Base-by-base conservation (phyloP, 2,797 vertebrate genomes). In the Semotilus atromaculatus region DNA sequence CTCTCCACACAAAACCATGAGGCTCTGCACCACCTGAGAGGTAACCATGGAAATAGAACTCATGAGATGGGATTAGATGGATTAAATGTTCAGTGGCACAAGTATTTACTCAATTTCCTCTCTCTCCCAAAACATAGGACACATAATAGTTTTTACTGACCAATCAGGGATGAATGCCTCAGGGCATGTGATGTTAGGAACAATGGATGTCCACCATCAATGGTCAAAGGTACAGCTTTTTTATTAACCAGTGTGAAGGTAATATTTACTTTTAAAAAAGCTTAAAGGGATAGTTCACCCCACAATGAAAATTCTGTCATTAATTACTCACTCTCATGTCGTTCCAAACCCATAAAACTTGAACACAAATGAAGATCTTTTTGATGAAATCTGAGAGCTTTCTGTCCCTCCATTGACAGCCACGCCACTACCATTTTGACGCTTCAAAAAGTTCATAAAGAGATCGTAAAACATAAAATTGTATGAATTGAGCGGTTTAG, bases 121-220 rank as follows among this genome's bases (percentile, higher is more conserved):
- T 83, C 60, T 72, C 60, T 45, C 43, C 7, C 45, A 7, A 78
- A 70, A 66, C 73, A 70, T 86, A 99, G 98, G 98, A n/a, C 94
- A 92, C 85, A 97, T 95, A 0, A 83, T 99, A 55, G 87, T 99
- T 67, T 99, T 99, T 83, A 96, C 97, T 75, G 98, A 99, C 92
- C 95, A 95, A 58, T 99, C 98, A 0, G 98, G 97, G 64, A 94
- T 99, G 96, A 98, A 97, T 23, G 96, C 97, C 0, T 94, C 94
- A 26, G 98, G 98, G 75, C 95, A 99, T 7, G 91, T 99, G 76
- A 97, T 98, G 97, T 93, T 99, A 86, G 98, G 98, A 90, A 99
- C 97, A 77, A 97, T 95, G 95, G 98, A 99, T 66, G 98, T 99
- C 88, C 98, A 99, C 88, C 96, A 99, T 73, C 96, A 99, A 88